Percentiles rank a stretch among this genome's conserved stretches.
Conservation (phyloP, 2,113 vertebrate species). For the Corydoras sp. region DNA sequence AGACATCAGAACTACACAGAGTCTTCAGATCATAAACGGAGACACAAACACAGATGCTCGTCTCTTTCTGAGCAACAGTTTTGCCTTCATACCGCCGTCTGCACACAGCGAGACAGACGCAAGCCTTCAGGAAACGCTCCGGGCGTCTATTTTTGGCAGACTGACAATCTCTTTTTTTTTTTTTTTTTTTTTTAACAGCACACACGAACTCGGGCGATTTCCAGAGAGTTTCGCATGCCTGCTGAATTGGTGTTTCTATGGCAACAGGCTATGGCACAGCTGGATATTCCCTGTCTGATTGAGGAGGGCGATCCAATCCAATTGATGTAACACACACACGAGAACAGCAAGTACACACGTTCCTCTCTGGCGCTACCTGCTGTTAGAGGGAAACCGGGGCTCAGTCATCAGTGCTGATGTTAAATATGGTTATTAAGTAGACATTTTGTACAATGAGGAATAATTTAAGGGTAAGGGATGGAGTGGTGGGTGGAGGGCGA, state of each 20-base stretch:
- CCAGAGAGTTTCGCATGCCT: slow-evolving; percentile 20
- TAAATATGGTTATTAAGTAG: background rate
- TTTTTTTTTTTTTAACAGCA: slow-evolving; percentile 15
- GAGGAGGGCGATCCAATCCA: slow-evolving; percentile 25
- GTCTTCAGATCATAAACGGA: background rate
- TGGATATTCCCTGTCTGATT: slow-evolving; percentile 19
- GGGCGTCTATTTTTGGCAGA: slow-evolving; percentile 34
- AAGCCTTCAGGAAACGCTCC: slow-evolving; percentile 25
- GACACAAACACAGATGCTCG: background rate
- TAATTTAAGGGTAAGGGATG: background rate
- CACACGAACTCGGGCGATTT: slow-evolving; percentile 6
- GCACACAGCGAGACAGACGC: slow-evolving; percentile 9
- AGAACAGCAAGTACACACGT: background rate
- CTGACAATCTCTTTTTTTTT: slow-evolving; percentile 15
- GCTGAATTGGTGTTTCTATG: slow-evolving; percentile 39
- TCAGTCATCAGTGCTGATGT: background rate
- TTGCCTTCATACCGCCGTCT: background rate
- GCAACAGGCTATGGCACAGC: slow-evolving; percentile 34
- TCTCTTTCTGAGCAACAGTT: slow-evolving; percentile 17
- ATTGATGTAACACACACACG: slow-evolving; percentile 16
- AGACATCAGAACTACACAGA: background rate
- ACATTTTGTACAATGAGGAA: background rate
- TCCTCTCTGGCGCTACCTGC: background rate
- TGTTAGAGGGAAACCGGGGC: background rate
- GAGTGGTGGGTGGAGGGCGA: slow-evolving; percentile 24